These are phyloP conservation scores for Vulpes vulpes DNA, from an alignment of 2,113 vertebrate genomes.

Conservation along the genomic window DNA sequence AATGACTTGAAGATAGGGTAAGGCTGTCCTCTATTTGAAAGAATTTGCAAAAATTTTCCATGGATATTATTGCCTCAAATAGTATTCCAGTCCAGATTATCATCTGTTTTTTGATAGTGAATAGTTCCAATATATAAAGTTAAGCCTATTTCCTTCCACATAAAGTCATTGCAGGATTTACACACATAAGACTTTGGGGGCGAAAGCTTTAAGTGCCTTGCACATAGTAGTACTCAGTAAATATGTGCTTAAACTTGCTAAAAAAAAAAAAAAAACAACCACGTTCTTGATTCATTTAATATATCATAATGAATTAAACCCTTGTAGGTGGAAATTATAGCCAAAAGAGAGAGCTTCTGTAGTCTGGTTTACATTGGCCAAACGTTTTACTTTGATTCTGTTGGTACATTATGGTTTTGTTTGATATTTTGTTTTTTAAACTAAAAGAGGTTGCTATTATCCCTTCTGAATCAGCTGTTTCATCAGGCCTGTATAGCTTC, in stretches of 20 bases:
- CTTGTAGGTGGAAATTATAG: not conserved
- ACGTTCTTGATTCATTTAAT: constrained; percentile 7
- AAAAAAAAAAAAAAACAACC: not conserved
- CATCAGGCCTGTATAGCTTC: not conserved
- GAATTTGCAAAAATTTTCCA: not conserved
- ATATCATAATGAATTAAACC: not conserved
- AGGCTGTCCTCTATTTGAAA: not conserved
- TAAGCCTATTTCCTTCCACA: not conserved
- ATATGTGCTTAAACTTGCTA: not conserved
- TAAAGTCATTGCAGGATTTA: not conserved
- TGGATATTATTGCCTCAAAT: not conserved
- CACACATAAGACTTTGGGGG: not conserved
- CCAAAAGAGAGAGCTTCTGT: not conserved
- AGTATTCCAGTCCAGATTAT: not conserved
- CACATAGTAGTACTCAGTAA: not conserved
- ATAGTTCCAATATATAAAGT: not conserved
- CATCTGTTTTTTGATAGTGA: not conserved
- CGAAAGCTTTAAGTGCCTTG: constrained; percentile 25
- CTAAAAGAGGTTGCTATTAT: not conserved
- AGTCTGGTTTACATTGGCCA: not conserved
- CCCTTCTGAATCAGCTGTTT: not conserved
- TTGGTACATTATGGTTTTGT: not conserved
- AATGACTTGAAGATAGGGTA: not conserved
- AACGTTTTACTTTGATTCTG: not conserved
- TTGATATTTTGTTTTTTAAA: constrained; percentile 50